These are phyloP conservation scores for Mesoclemmys tuberculata DNA, from an alignment of 2,113 vertebrate species.

Conservation along the genomic window DNA sequence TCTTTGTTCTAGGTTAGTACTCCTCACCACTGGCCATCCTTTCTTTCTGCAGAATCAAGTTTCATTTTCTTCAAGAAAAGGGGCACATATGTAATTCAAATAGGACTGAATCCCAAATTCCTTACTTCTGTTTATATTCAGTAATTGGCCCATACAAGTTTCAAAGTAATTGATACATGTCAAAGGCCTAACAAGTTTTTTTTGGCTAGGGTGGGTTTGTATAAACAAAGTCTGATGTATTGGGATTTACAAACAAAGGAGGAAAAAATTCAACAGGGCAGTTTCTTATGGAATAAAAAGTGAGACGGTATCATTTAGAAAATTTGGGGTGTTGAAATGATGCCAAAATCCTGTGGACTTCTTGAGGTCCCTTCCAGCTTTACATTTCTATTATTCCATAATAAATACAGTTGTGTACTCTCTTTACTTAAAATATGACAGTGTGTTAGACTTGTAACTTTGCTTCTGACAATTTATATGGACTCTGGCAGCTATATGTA, in stretches of 20 bases:
- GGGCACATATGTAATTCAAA: background rate
- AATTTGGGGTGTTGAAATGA: background rate
- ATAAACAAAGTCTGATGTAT: background rate
- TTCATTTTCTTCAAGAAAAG: background rate
- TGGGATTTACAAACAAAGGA: background rate
- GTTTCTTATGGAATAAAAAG: background rate
- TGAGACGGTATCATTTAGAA: too few species aligned
- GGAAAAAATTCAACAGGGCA: background rate
- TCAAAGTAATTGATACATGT: background rate
- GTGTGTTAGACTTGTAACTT: too few species aligned
- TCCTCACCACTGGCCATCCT: background rate
- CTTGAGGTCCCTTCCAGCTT: background rate
- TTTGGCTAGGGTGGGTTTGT: background rate
- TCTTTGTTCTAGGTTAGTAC: background rate
- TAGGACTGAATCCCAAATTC: background rate
- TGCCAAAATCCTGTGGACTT: background rate
- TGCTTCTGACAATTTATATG: background rate
- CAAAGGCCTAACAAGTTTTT: background rate
- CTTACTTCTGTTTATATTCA: background rate
- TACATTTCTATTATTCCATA: background rate
- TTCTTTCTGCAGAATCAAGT: background rate
- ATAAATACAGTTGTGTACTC: background rate
- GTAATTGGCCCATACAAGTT: background rate
- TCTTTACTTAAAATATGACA: background rate
- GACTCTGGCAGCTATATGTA: background rate